These are phyloP conservation scores for Gavialis gangeticus DNA, from an alignment of 2,113 vertebrate species.

Conservation along the genomic window DNA sequence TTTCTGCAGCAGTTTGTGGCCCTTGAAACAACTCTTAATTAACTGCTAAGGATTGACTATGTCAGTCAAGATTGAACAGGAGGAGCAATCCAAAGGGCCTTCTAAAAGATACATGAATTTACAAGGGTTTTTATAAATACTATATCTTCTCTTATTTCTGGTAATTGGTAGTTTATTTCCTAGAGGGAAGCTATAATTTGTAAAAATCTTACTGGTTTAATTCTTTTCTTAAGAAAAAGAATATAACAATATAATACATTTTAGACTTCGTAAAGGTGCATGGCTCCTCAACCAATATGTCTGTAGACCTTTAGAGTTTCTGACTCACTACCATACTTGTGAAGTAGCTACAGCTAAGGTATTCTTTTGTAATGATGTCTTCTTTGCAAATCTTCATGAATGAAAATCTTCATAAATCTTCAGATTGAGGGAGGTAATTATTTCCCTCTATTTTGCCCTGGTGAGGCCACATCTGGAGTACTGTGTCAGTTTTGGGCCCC, in stretches of 20 bases:
- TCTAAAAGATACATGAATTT: neutral
- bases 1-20: neutral
- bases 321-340: neutral
- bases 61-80: neutral
- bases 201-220: neutral
- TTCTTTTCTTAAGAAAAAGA: neutral
- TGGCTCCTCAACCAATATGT: neutral
- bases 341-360: neutral
- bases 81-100: neutral
- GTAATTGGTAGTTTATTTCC: neutral
- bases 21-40: neutral
- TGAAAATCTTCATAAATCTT: neutral
- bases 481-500: too few species aligned
- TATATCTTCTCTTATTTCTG: neutral
- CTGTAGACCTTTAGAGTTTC: neutral
- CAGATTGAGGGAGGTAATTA: too few species aligned
- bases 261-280: neutral
- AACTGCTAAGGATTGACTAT: neutral
- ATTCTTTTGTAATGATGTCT: neutral
- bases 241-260: neutral
- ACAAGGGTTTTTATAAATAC: neutral
- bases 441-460: too few species aligned
- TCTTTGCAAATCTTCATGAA: neutral
- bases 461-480: too few species aligned
- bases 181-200: neutral